A percentile compares a stretch with the other conserved stretches of the same genome.
phyloP scores from a whole-genome alignment of 2,888 invertebrate species.

The Rhamphomyia laevipes region DNA sequence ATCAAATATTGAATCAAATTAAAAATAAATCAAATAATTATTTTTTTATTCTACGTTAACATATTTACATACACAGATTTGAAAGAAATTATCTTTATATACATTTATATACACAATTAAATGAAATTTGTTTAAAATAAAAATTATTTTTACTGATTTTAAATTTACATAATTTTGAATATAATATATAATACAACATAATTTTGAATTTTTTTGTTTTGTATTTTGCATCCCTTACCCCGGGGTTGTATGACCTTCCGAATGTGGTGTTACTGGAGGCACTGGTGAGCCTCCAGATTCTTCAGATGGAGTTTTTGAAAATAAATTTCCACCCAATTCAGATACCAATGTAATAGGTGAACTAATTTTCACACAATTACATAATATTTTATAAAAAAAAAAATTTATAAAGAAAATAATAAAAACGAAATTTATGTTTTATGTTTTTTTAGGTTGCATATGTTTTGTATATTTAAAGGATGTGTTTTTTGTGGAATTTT shows the following conservation, averaged over 20 bases:
- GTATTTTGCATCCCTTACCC: slow-evolving; percentile 33
- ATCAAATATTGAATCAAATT: too few species aligned
- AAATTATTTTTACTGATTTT: too few species aligned
- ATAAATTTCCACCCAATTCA: slow-evolving; percentile 90
- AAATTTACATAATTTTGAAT: too few species aligned
- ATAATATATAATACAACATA: too few species aligned
- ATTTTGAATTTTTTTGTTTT: too few species aligned
- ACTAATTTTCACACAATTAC: slow-evolving; percentile 38
- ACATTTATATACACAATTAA: too few species aligned
- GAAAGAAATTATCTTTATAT: too few species aligned
- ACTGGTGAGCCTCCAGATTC: slow-evolving; percentile 60
- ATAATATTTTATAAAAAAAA: slow-evolving; percentile 2
- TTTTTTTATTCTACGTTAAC: too few species aligned
- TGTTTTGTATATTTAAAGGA: not conserved
- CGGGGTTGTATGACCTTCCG: slow-evolving; percentile 42
- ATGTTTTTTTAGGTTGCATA: not conserved
- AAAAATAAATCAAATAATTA: too few species aligned
- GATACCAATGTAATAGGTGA: slow-evolving; percentile 88
- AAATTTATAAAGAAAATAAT: slow-evolving; percentile 4
- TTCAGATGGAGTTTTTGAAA: slow-evolving; percentile 87
- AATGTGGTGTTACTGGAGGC: slow-evolving; percentile 52
- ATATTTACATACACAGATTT: too few species aligned
- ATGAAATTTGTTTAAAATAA: too few species aligned
- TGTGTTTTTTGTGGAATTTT: not conserved
- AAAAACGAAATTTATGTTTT: not conserved